Base-by-base conservation (phyloP, 2,797 vertebrate species). In the Coregonus ussuriensis region DNA sequence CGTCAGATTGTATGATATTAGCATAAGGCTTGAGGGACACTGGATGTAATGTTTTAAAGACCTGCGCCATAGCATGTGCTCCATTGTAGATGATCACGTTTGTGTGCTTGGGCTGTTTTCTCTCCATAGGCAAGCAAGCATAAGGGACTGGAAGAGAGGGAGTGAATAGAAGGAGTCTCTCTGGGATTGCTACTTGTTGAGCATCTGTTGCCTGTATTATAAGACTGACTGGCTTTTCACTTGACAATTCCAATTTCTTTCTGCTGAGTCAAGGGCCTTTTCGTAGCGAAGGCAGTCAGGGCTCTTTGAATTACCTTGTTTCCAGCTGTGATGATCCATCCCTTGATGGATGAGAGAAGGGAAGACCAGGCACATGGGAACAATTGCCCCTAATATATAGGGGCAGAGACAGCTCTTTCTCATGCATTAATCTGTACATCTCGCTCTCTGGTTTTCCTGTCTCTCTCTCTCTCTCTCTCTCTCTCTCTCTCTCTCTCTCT, bases 261-360 rank as follows among this genome's bases (percentile, higher is more conserved):
- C 65, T 84, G 75, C 78, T 80, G 80, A 88, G 59, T 82, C 80
- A 84, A 72, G 53, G 52, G 62, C 66, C 47, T 76, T 76, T 74
- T 59, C 3, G 4, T 71, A 71, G 41, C 72, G 11, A 13, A 74
- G 56, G 75, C 51, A 25, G 25, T 77, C 47, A 53, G 74, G 59
- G 37, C 54, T 59, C 53, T 72, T 59, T 80, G 56, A 75, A 77
- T 76, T 68, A 54, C 53, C 21, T 65, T 75, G 33, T 65, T 79
- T 76, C 63, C 47, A 52, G 41, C 63, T 47, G 35, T 59, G 33
- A 76, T 72, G 75, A 76, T 78, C 77, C 76, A 66, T 62, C 9
- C 65, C 7, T 66, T 76, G 63, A 82, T 78, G 56, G 52, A 77
- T 73, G 63, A 68, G 56, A 11, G 56, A n/a, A 31, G 18, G 9